phyloP scores from a whole-genome alignment of 2,797 vertebrate genomes.

The Propithecus deckenii region DNA sequence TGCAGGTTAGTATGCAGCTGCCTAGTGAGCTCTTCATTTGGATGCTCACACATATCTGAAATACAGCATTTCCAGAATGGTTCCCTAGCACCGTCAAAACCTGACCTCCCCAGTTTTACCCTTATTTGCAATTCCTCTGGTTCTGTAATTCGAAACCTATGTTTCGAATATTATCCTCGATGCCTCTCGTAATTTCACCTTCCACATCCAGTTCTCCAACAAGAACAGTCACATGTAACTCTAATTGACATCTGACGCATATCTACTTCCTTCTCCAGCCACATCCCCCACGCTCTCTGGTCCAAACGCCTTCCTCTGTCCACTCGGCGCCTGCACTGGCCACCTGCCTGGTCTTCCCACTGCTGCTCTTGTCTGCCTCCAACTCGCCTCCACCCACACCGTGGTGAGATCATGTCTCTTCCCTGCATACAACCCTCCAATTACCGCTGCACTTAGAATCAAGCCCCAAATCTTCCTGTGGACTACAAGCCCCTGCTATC shows the following conservation, averaged over 20 bases:
- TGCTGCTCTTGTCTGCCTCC: not conserved
- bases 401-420: not conserved
- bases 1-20: not conserved
- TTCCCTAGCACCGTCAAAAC: not conserved
- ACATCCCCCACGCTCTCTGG: not conserved
- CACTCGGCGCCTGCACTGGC: not conserved
- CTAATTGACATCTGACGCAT: not conserved
- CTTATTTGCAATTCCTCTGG: not conserved
- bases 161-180: not conserved
- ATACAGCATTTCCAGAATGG: not conserved
- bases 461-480: not conserved
- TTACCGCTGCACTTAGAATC: not conserved
- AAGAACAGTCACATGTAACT: not conserved
- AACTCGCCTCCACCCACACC: not conserved
- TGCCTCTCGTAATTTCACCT: not conserved
- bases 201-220: not conserved
- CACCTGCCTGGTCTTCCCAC: not conserved
- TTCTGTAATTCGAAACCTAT: not conserved
- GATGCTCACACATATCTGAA: not conserved
- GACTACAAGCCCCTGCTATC: not conserved
- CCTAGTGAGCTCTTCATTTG: not conserved
- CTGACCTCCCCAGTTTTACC: not conserved
- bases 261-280: not conserved
- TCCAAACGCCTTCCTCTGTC: too few relatives aligned
- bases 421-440: not conserved